Evolutionary conservation across 2,888 invertebrate genomes (phyloP), one percentile per base, ranked within the genome.

Genomic region (Stenodera caucasica): DNA sequence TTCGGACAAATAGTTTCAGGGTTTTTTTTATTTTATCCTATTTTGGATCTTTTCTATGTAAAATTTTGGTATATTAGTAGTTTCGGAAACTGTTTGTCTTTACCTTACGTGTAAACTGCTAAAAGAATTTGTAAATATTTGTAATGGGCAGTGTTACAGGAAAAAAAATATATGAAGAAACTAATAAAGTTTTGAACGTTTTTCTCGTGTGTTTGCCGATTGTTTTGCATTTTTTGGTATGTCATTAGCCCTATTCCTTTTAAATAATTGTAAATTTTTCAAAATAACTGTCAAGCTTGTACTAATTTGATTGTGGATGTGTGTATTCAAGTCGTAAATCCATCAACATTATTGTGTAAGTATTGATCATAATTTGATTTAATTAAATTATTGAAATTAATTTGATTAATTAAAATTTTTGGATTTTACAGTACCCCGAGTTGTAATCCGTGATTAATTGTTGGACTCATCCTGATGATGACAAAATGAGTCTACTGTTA

Each of bases 101-200:
- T 61, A 64, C 56, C 57, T 61, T 67, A 65, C 58, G 64, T 66
- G 63, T 67, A 67, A 68, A 69, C 64, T 66, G 63, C 67, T 73
- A 64, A 66, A 70, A 66, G 67, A 66, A 64, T 40, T 40, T 76
- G 74, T 77, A 75, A 66, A 76, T 76, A 72, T 67, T 72, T 75
- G 74, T 76, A 75, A 70, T 73, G 75, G 76, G 76, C 72, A 72
- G 72, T 75, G 73, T 75, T 76, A 70, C 68, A 67, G 66, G 68
- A 64, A 58, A 64, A 67, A 65, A 61, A 60, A 66, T 32, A 18
- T 8, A 53, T 21, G 21, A 21, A 37, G 60, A 60, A 53, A 61
- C 40, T 58, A 72, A 71, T 71, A 72, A 68, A 74, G 69, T 72
- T 72, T 67, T 69, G 68, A 72, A 71, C 66, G 67, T 74, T 72